These are phyloP conservation scores for Netelia virgata DNA, from an alignment of 2,888 invertebrate species.

Conservation along the genomic window DNA sequence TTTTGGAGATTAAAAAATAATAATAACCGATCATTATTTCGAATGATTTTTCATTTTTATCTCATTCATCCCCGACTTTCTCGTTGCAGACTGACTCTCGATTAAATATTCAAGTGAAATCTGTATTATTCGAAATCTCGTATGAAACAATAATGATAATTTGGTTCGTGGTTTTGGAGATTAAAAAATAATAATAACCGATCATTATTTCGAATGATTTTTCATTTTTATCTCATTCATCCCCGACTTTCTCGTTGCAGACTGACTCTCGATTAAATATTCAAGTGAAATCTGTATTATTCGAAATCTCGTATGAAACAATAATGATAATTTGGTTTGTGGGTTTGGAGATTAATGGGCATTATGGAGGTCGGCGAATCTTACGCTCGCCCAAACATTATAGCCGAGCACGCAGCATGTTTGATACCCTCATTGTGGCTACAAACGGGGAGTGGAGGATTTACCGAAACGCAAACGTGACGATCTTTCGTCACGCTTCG, in stretches of 20 bases:
- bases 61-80: no score
- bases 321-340: background rate
- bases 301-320: background rate
- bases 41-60: no score
- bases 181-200: background rate
- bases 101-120: no score
- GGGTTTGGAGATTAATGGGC: background rate
- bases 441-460: slow-evolving; percentile 28
- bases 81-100: no score
- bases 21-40: no score
- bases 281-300: slow-evolving; percentile 30
- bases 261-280: slow-evolving; percentile 14
- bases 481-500: slow-evolving; percentile 22
- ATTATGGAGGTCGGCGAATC: slow-evolving; percentile 4
- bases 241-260: background rate
- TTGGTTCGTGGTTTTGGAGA: background rate
- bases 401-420: no score
- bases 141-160: no score
- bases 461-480: slow-evolving; percentile 42
- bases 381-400: slow-evolving; percentile 35
- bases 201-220: background rate
- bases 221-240: background rate
- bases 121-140: no score
- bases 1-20: no score
- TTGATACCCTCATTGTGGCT: background rate